phyloP scores from a whole-genome alignment of 2,113 vertebrate genomes.

The Rousettus leschenaultii region DNA sequence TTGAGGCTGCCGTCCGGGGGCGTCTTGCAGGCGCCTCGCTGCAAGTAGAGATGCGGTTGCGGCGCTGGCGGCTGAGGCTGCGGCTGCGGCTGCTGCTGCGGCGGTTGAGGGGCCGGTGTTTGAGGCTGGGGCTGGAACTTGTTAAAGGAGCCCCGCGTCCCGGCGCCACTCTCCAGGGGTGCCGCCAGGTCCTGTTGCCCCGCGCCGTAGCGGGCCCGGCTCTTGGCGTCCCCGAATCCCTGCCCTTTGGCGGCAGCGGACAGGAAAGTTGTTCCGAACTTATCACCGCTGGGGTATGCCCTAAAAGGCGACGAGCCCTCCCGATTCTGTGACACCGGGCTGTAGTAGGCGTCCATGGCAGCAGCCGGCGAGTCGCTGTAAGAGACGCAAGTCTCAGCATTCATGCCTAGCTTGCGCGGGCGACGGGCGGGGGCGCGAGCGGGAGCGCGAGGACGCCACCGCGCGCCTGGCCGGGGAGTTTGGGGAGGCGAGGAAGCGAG shows the following conservation, averaged over 20 bases:
- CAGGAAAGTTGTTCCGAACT: slow-evolving; percentile 95
- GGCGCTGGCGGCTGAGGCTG: slow-evolving; percentile 62
- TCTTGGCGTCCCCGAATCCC: slow-evolving; percentile 91
- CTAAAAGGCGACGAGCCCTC: slow-evolving; percentile 94
- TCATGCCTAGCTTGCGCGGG: slow-evolving; percentile 88
- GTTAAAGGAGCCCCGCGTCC: slow-evolving; percentile 88
- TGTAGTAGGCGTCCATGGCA: slow-evolving; percentile 99
- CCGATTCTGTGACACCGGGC: slow-evolving; percentile 89
- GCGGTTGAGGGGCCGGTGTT: slow-evolving; percentile 85
- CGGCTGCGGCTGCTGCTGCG: slow-evolving; percentile 76
- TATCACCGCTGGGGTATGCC: slow-evolving; percentile 93
- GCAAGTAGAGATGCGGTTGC: slow-evolving; percentile 89
- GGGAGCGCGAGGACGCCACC: slow-evolving; percentile 73
- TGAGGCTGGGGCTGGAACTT: slow-evolving; percentile 96
- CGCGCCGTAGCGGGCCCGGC: slow-evolving; percentile 79
- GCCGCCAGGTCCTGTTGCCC: slow-evolving; percentile 82
- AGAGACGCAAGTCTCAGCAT: slow-evolving; percentile 95
- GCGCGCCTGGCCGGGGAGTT: slow-evolving; percentile 57
- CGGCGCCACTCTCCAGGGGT: slow-evolving; percentile 77
- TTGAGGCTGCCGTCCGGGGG: slow-evolving; percentile 91
- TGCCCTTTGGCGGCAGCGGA: slow-evolving; percentile 94
- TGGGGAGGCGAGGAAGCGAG: slow-evolving; percentile 41
- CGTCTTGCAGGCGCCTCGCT: slow-evolving; percentile 92
- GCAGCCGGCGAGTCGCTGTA: slow-evolving; percentile 96
- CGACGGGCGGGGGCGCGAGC: slow-evolving; percentile 60